Evolutionary conservation across 2,113 vertebrate genomes (phyloP).

Genomic region (Anoplopoma fimbria): DNA sequence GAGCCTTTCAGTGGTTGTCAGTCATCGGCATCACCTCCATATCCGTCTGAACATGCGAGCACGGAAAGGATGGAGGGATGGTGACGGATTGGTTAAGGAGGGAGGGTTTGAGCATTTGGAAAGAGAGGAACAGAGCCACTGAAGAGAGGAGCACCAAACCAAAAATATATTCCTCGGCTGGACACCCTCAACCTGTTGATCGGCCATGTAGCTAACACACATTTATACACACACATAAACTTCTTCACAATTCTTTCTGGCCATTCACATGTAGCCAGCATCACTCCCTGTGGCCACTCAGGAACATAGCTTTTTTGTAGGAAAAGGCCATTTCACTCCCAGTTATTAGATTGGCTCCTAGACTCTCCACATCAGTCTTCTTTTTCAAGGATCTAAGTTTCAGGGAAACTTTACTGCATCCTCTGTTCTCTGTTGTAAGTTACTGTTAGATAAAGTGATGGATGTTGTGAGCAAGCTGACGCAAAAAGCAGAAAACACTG

Average conservation of each 20-base stretch:
- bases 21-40: slow-evolving; percentile 56
- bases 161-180: slow-evolving; percentile 22
- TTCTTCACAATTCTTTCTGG: no score
- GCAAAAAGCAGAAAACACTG: slow-evolving; percentile 37
- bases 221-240: not conserved
- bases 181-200: slow-evolving; percentile 9
- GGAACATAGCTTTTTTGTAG: slow-evolving; percentile 3
- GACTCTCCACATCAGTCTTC: not conserved
- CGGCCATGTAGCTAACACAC: not conserved
- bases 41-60: slow-evolving; percentile 53
- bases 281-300: slow-evolving; percentile 16
- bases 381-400: slow-evolving; percentile 23
- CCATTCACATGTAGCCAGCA: no score
- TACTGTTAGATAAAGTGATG: slow-evolving; percentile 32
- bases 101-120: slow-evolving; percentile 36
- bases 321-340: slow-evolving; percentile 17
- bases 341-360: slow-evolving; percentile 19
- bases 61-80: slow-evolving; percentile 29
- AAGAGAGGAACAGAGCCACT: slow-evolving; percentile 23
- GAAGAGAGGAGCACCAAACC: slow-evolving; percentile 24
- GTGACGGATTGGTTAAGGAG: slow-evolving; percentile 56
- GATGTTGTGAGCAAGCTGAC: slow-evolving; percentile 26
- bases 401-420: slow-evolving; percentile 42
- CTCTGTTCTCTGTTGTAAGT: slow-evolving; percentile 9
- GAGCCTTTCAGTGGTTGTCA: slow-evolving; percentile 57